Conservation (phyloP, 2,888 invertebrate genomes). For the Drosophila barbarae region DNA sequence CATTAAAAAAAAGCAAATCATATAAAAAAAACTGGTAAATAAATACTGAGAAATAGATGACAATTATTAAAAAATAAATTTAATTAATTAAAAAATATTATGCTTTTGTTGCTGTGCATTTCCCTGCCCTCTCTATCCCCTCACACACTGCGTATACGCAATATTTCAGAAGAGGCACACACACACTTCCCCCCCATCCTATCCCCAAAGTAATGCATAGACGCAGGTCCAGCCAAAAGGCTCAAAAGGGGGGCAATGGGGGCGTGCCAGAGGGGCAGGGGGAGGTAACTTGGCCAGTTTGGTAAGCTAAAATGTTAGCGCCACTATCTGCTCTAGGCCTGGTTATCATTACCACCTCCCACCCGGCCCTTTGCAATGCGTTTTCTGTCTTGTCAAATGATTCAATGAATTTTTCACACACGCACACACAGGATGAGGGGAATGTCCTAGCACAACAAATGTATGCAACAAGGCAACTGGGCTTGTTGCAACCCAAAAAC, state of each 20-base stretch:
- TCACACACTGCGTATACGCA: conserved; percentile 68
- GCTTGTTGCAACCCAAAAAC: conserved; percentile 36
- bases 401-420: conserved; percentile 70
- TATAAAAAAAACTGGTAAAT: too few species aligned
- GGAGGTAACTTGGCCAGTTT: conserved; percentile 4
- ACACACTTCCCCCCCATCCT: not conserved
- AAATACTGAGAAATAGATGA: too few species aligned
- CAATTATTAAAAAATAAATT: not conserved
- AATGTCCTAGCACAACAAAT: conserved; percentile 64
- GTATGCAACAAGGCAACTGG: conserved; percentile 54
- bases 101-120: not conserved
- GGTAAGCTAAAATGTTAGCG: conserved; percentile 52
- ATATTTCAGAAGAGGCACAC: conserved; percentile 54
- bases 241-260: too few species aligned
- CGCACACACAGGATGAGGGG: conserved; percentile 4
- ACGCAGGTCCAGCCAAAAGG: conserved; percentile 29
- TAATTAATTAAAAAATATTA: not conserved
- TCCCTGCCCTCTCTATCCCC: not conserved
- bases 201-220: conserved; percentile 57
- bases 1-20: too few species aligned
- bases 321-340: conserved; percentile 22
- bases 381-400: conserved; percentile 50
- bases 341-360: conserved; percentile 22
- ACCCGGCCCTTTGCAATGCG: conserved; percentile 28
- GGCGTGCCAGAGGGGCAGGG: conserved; percentile 22